phyloP scores from a whole-genome alignment of 2,888 invertebrate genomes.

The Aphelenchoides bicaudatus region DNA sequence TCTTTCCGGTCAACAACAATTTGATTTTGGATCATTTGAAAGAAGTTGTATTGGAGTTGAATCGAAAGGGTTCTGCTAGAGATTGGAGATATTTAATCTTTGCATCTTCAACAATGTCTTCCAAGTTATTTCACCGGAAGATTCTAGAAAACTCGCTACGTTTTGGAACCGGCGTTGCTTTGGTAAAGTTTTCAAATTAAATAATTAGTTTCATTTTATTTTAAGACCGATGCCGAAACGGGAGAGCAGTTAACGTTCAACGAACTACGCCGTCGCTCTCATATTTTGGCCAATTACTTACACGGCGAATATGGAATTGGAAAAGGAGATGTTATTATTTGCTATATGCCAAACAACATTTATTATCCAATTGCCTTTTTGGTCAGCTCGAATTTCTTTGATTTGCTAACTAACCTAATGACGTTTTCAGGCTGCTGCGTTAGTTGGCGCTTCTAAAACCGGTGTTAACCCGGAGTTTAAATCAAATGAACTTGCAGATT shows the following conservation, averaged over 20 bases:
- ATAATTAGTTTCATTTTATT: background rate
- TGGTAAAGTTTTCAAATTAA: conserved; percentile 19
- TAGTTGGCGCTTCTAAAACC: conserved; percentile 39
- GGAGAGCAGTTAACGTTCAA: conserved; percentile 25
- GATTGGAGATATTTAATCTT: no score
- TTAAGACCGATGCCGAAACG: conserved; percentile 32
- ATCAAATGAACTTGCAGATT: conserved; percentile 22
- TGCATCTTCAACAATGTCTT: background rate
- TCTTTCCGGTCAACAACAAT: no score
- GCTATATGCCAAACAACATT: conserved; percentile 40
- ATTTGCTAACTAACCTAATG: background rate
- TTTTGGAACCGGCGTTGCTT: conserved; percentile 20
- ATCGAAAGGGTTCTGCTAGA: no score
- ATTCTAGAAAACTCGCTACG: conserved; percentile 20
- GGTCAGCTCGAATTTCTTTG: background rate
- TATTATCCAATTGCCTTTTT: conserved; percentile 45
- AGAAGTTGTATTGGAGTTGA: no score
- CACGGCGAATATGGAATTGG: conserved; percentile 8
- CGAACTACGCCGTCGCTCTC: conserved; percentile 21
- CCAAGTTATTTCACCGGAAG: conserved; percentile 21
- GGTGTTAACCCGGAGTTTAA: conserved; percentile 38
- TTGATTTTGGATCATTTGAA: no score
- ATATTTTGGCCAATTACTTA: conserved; percentile 21
- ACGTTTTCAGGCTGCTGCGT: conserved; percentile 37
- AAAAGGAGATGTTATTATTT: conserved; percentile 38